A percentile compares a stretch with the other conserved stretches of the same genome.
These are phyloP conservation scores for Maccullochella peelii DNA, from an alignment of 2,113 vertebrate genomes.

Conservation along the genomic window DNA sequence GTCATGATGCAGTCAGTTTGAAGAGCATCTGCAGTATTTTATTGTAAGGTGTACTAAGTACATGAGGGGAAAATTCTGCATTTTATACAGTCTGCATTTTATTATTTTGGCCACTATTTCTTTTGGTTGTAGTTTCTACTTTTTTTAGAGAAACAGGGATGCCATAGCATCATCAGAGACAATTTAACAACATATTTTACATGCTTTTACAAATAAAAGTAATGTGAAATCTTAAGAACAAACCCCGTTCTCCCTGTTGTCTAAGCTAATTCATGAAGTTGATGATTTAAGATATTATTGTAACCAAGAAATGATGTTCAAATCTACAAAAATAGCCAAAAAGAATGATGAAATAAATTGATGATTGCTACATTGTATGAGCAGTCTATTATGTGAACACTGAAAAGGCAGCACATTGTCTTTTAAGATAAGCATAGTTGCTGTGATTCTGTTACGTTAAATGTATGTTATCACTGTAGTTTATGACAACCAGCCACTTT, in stretches of 20 bases:
- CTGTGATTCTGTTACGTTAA: neutral
- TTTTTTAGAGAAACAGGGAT: neutral
- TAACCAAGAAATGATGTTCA: conserved; percentile 12
- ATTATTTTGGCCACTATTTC: neutral
- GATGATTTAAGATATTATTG: neutral
- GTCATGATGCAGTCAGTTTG: neutral
- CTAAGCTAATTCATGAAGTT: neutral
- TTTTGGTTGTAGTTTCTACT: neutral
- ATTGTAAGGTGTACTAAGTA: neutral
- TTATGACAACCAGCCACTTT: neutral
- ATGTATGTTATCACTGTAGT: neutral
- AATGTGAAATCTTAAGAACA: neutral
- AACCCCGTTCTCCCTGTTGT: neutral
- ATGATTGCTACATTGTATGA: neutral
- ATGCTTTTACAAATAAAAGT: neutral
- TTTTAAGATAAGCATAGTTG: neutral
- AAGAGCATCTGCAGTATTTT: conserved; percentile 3
- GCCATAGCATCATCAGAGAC: neutral
- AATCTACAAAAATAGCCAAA: neutral
- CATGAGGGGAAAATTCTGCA: neutral
- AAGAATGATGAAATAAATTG: neutral
- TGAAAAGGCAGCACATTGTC: neutral
- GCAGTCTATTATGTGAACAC: neutral
- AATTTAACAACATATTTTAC: neutral
- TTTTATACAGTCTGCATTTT: neutral